Percentiles rank a stretch among this genome's conserved stretches.
Evolutionary conservation across 2,888 invertebrate species (phyloP).

Genomic region (Cryptops parisi): DNA sequence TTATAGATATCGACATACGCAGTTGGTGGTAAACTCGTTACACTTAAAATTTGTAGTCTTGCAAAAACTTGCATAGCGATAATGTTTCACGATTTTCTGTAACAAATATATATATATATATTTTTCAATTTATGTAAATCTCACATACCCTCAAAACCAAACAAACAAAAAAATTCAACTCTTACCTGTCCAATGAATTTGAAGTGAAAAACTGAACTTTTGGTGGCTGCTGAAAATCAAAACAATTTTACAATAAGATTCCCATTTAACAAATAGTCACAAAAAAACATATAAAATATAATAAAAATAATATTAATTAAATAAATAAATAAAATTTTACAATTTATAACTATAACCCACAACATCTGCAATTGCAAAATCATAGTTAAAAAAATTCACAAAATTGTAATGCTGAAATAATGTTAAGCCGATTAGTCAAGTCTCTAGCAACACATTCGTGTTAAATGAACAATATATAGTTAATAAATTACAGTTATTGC

Average conservation of each 20-base stretch:
- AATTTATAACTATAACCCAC: background rate
- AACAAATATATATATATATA: too few species aligned
- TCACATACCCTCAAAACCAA: background rate
- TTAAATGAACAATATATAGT: too few species aligned
- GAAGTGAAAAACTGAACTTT: background rate
- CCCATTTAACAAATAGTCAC: background rate
- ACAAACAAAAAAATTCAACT: background rate
- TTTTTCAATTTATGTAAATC: too few species aligned
- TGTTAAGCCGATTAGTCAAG: too few species aligned
- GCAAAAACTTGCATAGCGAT: too few species aligned
- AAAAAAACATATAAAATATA: background rate
- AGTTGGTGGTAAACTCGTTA: too few species aligned
- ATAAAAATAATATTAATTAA: background rate
- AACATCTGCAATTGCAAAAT: background rate
- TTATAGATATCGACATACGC: too few species aligned
- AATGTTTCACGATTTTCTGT: too few species aligned
- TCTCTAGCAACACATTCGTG: too few species aligned
- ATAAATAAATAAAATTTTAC: background rate
- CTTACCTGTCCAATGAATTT: background rate
- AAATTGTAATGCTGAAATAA: background rate
- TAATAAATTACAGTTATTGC: too few species aligned
- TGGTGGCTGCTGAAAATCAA: background rate
- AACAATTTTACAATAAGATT: background rate
- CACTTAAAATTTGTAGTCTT: too few species aligned
- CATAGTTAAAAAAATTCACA: background rate